Evolutionary conservation across 2,113 vertebrate genomes (phyloP), one percentile per base, ranked within the genome.

Genomic region (Mohoua ochrocephala): DNA sequence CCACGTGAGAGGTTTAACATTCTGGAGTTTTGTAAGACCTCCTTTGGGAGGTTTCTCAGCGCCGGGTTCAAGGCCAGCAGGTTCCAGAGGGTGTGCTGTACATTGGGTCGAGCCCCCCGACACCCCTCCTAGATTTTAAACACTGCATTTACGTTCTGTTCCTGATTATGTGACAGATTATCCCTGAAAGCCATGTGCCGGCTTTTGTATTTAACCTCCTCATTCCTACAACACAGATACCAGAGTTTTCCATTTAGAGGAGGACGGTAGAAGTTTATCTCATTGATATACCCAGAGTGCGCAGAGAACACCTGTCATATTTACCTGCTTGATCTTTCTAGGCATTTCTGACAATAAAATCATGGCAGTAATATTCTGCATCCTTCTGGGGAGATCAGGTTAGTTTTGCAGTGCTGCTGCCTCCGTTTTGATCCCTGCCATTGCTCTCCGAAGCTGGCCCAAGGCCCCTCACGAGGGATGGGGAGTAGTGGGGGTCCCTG

Each of bases 361-460:
- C 13, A 8, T 0, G 15, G 44, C 10, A 71, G 26, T 0, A 21
- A 35, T 6, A 19, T 31, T 91, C 63, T 42, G 6, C 24, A 13
- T 31, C n/a, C 14, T 60, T 37, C 91, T 59, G 44, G 50, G 53
- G 49, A 60, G 33, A 42, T 9, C 21, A 12, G 23, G 10, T 79
- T 8, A 31, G 31, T 35, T 91, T 31, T 60, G 39, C 39, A 57
- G 53, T 7, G 33, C 77, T 65, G 28, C 24, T 7, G 7, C 24
- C 27, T 1, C 10, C 0, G 0, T 47, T 86, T 47, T 3, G 1
- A 23, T 4, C 17, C 15, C 28, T 21, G n/a, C 12, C 4, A 2
- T 2, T 6, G 45, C 74, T 26, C 27, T 39, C 42, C 47, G 59
- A 71, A 57, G 27, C 77, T 27, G 64, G 14, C 15, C 30, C 63